phyloP scores from a whole-genome alignment of 2,888 invertebrate species.

The Notodonta dromedarius region DNA sequence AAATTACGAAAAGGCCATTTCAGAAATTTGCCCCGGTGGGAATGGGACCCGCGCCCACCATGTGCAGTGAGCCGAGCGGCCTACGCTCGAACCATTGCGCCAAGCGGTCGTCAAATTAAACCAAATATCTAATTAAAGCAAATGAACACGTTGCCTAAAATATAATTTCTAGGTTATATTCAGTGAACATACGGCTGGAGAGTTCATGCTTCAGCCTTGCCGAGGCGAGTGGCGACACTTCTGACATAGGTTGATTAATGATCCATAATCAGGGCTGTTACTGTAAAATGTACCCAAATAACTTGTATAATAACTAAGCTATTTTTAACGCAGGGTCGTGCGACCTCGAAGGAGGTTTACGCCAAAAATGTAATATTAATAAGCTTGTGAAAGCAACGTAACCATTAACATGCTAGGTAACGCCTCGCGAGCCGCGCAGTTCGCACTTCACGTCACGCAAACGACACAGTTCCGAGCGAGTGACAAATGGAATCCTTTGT shows the following conservation, averaged over 20 bases:
- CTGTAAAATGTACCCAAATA: conserved; percentile 25
- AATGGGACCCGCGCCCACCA: too few relatives aligned
- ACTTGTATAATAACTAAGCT: conserved; percentile 18
- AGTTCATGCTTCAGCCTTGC: conserved; percentile 7
- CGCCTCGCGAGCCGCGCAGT: conserved; percentile 8
- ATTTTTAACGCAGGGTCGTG: conserved; percentile 17
- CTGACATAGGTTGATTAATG: conserved; percentile 40
- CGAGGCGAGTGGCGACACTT: conserved; percentile 19
- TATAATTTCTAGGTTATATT: conserved; percentile 4
- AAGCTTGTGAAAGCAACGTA: conserved; percentile 17
- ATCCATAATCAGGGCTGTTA: conserved; percentile 23
- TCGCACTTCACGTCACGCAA: conserved; percentile 24
- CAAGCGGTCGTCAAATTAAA: too few relatives aligned
- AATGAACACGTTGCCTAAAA: conserved; percentile 11
- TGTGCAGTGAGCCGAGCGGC: too few relatives aligned
- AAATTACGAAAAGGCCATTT: too few relatives aligned
- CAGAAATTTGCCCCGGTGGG: too few relatives aligned
- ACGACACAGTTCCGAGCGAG: conserved; percentile 24
- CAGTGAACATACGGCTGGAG: not conserved
- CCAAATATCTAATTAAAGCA: too few relatives aligned
- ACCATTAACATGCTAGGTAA: conserved; percentile 20
- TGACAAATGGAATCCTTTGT: conserved; percentile 36
- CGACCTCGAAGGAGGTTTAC: conserved; percentile 13
- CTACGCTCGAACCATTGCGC: too few relatives aligned
- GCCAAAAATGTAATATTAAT: conserved; percentile 24